Base-by-base conservation (phyloP, 2,113 vertebrate genomes). In the Notarius lentiginosus region DNA sequence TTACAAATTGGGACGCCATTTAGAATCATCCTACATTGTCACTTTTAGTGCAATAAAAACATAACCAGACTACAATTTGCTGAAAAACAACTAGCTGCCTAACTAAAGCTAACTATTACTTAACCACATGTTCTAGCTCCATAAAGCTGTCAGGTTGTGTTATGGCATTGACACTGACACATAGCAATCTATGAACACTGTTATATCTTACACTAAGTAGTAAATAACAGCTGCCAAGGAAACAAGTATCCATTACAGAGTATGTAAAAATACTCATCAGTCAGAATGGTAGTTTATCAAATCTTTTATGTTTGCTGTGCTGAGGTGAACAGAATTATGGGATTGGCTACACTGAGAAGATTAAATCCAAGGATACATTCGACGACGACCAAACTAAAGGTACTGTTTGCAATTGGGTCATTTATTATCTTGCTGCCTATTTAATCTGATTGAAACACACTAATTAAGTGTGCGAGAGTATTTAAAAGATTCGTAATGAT, bases 401-500 rank as follows among this genome's bases (percentile, higher is more conserved):
- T 61, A 61, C 7, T 30, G 53, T 34, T 58, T 34, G 20, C 15
- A 56, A 34, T 7, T 47, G 30, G 79, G 79, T 61, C 56, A 61
- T 18, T 47, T 61, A 34, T 61, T 61, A 47, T 61, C 79, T 34
- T 41, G 55, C 27, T 81, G 30, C 56, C 30, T 60, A 61, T 81
- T 61, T 22, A 61, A 81, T 81, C 79, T 61, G 79, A 47, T 61
- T 60, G 20, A 61, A 81, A 61, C 58, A 47, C 5, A 20, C 55
- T 34, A 80, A 81, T 81, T 61, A 82, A 86, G 27, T 85, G 27
- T 68, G 34, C 55, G 58, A n/a, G 34, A 75, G 53, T 70, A 81
- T 87, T 84, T 84, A 90, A 90, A 86, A 90, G 91, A 66, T 79
- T 79, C 22, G 75, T 86, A 89, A 92, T 91, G 89, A 90, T 89